These are phyloP conservation scores for Callopanchax toddi DNA, from an alignment of 2,113 vertebrate species.

Conservation along the genomic window DNA sequence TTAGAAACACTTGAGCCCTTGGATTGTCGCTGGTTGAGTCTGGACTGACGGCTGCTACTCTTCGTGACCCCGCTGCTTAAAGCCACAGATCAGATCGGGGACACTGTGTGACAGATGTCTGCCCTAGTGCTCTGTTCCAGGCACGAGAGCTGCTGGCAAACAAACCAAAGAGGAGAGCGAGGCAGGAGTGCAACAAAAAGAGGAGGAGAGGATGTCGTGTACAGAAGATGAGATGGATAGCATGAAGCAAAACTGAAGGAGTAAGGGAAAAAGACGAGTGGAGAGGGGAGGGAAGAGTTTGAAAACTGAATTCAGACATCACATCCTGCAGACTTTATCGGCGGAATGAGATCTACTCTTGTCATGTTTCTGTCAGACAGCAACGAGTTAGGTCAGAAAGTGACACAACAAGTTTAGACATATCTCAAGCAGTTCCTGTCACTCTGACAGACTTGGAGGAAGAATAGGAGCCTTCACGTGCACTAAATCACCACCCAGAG, in stretches of 20 bases:
- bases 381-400: slow-evolving; percentile 67
- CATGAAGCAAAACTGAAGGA: slow-evolving; percentile 16
- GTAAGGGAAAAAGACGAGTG: neutral
- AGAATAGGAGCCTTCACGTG: slow-evolving; percentile 27
- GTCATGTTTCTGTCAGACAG: slow-evolving; percentile 66
- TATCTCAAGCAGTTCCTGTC: slow-evolving; percentile 52
- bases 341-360: slow-evolving; percentile 55
- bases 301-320: slow-evolving; percentile 53
- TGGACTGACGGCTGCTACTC: slow-evolving; percentile 64
- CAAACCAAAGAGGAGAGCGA: slow-evolving; percentile 41
- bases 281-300: neutral
- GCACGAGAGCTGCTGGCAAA: slow-evolving; percentile 68
- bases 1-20: slow-evolving; percentile 14
- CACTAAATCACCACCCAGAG: slow-evolving; percentile 26
- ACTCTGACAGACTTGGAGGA: slow-evolving; percentile 44
- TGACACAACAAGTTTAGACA: slow-evolving; percentile 61
- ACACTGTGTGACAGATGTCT: slow-evolving; percentile 75
- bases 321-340: slow-evolving; percentile 40
- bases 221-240: slow-evolving; percentile 24
- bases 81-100: slow-evolving; percentile 73
- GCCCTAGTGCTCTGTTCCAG: slow-evolving; percentile 69
- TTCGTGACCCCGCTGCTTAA: slow-evolving; percentile 64
- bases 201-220: slow-evolving; percentile 3
- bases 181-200: neutral
- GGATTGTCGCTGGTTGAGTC: slow-evolving; percentile 41